Evolutionary conservation across 2,113 vertebrate genomes (phyloP).

Genomic region (Ammodytes marinus): DNA sequence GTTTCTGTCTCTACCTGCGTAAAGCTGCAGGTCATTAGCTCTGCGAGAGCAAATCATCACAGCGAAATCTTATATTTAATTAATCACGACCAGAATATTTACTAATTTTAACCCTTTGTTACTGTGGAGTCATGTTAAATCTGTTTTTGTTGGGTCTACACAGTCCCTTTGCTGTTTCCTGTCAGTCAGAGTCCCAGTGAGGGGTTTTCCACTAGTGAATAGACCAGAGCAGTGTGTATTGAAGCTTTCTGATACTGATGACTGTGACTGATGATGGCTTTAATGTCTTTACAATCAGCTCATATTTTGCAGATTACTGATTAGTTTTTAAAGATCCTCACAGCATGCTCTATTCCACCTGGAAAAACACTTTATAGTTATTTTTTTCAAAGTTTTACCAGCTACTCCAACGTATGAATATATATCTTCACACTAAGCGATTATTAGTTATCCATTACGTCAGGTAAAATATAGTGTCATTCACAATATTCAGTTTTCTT

Average conservation of each 20-base stretch:
- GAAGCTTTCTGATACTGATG: background rate
- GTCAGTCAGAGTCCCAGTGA: conserved; percentile 6
- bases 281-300: conserved; percentile 1
- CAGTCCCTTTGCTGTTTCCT: background rate
- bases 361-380: background rate
- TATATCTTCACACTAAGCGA: background rate
- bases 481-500: background rate
- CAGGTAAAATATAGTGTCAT: background rate
- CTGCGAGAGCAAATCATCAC: conserved; percentile 1
- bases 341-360: background rate
- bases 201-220: conserved; percentile 16
- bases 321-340: background rate
- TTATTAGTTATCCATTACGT: background rate
- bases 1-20: conserved; percentile 35
- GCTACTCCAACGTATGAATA: background rate
- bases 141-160: background rate
- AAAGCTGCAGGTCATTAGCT: conserved; percentile 26
- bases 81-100: background rate
- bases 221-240: conserved; percentile 10
- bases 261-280: background rate
- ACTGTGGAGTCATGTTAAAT: background rate
- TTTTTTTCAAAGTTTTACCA: background rate
- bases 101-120: conserved; percentile 7
- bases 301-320: background rate
- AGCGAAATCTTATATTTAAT: background rate